These are phyloP conservation scores for Campoplex nolae DNA, from an alignment of 2,888 invertebrate species.

Conservation along the genomic window DNA sequence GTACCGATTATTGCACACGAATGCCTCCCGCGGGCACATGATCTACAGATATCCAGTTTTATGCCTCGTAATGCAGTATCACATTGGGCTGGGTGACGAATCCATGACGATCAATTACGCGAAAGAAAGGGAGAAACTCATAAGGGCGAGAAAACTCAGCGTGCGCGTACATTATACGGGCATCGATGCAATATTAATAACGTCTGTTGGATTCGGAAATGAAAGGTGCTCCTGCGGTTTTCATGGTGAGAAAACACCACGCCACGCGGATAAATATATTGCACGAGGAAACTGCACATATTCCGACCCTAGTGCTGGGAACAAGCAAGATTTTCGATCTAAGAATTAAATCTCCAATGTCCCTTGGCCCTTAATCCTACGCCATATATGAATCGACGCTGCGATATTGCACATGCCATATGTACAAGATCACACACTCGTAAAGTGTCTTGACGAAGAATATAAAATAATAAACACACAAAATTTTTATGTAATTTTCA, in stretches of 20 bases:
- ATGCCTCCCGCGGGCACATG: conserved; percentile 34
- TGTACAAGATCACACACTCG: neutral
- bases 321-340: conserved; percentile 62
- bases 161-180: conserved; percentile 30
- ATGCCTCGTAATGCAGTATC: conserved; percentile 17
- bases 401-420: conserved; percentile 8
- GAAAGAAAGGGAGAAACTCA: conserved; percentile 54
- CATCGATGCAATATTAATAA: conserved; percentile 82
- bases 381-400: conserved; percentile 23
- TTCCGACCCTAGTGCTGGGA: conserved; percentile 48
- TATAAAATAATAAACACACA: neutral
- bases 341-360: conserved; percentile 50
- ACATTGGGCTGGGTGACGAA: conserved; percentile 74
- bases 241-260: conserved; percentile 40
- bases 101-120: conserved; percentile 79
- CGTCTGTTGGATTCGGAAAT: conserved; percentile 75
- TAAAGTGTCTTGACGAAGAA: neutral
- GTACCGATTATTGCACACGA: conserved; percentile 22
- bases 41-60: conserved; percentile 52
- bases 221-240: conserved; percentile 64
- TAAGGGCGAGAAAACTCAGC: conserved; percentile 53
- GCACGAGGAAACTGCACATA: conserved; percentile 33
- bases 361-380: conserved; percentile 20
- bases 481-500: neutral
- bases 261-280: conserved; percentile 36